phyloP scores from a whole-genome alignment of 2,888 invertebrate species.

The Catocala fraxini region DNA sequence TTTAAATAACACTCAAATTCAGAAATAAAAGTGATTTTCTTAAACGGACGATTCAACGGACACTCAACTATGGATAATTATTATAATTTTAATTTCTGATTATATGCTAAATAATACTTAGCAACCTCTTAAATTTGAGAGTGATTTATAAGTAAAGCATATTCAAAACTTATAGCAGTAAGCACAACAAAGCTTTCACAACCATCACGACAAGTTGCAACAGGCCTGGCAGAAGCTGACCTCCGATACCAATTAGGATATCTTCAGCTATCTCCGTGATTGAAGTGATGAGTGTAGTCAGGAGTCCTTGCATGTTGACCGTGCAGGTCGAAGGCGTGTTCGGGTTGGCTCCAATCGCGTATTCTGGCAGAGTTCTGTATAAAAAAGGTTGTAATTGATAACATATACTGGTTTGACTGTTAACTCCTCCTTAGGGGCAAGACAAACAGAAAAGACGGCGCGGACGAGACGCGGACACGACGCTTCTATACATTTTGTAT shows the following conservation, averaged over 20 bases:
- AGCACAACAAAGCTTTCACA: conserved; percentile 66
- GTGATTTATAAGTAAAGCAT: too few species aligned
- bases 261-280: conserved; percentile 76
- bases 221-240: conserved; percentile 74
- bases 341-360: conserved; percentile 77
- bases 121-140: too few species aligned
- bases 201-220: conserved; percentile 74
- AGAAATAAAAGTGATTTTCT: too few species aligned
- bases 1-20: too few species aligned
- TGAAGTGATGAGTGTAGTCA: conserved; percentile 65
- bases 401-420: background rate
- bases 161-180: conserved; percentile 52
- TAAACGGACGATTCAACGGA: too few species aligned
- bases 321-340: conserved; percentile 64
- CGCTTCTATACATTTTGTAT: too few species aligned
- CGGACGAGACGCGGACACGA: too few species aligned
- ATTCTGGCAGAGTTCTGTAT: conserved; percentile 67
- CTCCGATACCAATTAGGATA: conserved; percentile 71
- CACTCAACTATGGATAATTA: too few species aligned
- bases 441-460: too few species aligned
- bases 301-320: conserved; percentile 68
- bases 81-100: too few species aligned
- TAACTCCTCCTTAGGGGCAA: too few species aligned
- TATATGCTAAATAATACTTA: too few species aligned
- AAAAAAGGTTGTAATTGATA: background rate